phyloP scores from a whole-genome alignment of 2,797 vertebrate species.

The Crenichthys baileyi region DNA sequence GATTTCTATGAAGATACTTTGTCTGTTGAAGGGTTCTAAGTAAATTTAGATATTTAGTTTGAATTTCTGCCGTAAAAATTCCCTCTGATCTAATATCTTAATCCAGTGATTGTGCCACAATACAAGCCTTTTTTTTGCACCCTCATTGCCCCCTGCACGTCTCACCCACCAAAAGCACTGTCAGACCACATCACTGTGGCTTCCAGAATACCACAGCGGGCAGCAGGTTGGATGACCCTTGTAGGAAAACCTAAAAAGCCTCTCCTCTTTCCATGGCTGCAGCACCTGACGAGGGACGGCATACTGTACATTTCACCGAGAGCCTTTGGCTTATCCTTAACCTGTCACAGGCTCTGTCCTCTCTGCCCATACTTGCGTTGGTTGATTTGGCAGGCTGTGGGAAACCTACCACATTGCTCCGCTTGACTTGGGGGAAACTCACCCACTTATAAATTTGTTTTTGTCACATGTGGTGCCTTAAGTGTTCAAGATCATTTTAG shows the following conservation, averaged over 20 bases:
- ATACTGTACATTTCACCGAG: constrained; percentile 73
- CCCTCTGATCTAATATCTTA: not conserved
- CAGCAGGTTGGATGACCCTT: constrained; percentile 67
- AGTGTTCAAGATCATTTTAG: not conserved
- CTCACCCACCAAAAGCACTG: constrained; percentile 18
- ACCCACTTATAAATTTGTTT: constrained; percentile 25
- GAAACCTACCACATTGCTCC: constrained; percentile 38
- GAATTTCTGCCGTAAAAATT: no score
- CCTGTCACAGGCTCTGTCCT: constrained; percentile 46
- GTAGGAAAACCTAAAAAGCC: constrained; percentile 67
- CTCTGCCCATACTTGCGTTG: constrained; percentile 23
- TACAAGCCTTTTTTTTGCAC: constrained; percentile 7
- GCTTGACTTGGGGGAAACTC: constrained; percentile 18
- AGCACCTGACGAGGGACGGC: constrained; percentile 57
- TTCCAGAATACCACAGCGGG: constrained; percentile 67
- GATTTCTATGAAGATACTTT: no score
- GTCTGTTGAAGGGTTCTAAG: not conserved
- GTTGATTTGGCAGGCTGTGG: constrained; percentile 32
- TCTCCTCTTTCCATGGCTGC: constrained; percentile 68
- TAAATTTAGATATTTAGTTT: not conserved
- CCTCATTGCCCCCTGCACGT: constrained; percentile 8
- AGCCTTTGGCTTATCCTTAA: constrained; percentile 55
- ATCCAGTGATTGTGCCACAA: not conserved
- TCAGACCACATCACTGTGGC: constrained; percentile 27
- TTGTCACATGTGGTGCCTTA: not conserved